phyloP scores from a whole-genome alignment of 2,113 vertebrate genomes.

The Speoplatyrhinus poulsoni region DNA sequence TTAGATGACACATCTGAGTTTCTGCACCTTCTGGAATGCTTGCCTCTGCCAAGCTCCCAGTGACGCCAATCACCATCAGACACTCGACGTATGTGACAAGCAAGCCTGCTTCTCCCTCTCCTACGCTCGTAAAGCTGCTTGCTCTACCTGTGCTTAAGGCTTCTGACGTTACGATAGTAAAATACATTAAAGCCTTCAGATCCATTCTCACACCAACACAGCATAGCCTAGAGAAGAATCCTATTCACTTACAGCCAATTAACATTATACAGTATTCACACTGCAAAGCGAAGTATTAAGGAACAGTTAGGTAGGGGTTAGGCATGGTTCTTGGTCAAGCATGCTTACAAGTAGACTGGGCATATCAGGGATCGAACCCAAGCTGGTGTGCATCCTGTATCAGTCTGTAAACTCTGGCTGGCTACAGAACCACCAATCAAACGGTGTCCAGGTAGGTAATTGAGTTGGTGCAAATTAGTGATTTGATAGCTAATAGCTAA shows the following conservation, averaged over 20 bases:
- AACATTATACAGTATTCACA: too few species aligned
- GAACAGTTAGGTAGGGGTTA: too few species aligned
- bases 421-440: too few species aligned
- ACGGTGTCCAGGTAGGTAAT: too few species aligned
- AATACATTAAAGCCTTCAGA: not conserved
- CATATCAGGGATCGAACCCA: too few species aligned
- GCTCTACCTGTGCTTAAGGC: conserved; percentile 15
- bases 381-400: too few species aligned
- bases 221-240: not conserved
- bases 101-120: conserved; percentile 22
- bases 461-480: too few species aligned
- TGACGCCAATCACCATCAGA: conserved; percentile 9
- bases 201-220: not conserved
- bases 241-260: not conserved
- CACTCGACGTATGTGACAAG: conserved; percentile 33
- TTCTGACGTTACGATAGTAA: conserved; percentile 6
- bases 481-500: too few species aligned
- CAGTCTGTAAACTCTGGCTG: too few species aligned
- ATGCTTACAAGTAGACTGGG: too few species aligned
- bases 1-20: conserved; percentile 6
- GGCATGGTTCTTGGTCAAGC: too few species aligned
- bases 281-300: too few species aligned
- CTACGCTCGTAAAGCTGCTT: not conserved
- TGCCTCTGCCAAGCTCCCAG: not conserved
- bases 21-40: not conserved